These are phyloP conservation scores for Mactromeris polynyma DNA, from an alignment of 2,888 invertebrate species.

Conservation along the genomic window DNA sequence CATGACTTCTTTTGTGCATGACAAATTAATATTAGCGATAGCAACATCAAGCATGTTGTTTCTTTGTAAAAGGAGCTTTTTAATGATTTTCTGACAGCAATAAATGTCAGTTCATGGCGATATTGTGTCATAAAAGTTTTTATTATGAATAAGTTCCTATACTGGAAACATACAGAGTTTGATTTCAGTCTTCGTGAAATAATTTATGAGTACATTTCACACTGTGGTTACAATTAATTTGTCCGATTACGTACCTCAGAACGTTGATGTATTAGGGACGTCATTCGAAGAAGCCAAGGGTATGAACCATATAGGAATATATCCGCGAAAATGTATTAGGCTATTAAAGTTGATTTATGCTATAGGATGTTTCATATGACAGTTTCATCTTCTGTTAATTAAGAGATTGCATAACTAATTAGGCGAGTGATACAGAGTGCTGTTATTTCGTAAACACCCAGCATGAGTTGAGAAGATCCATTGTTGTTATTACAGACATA, in stretches of 20 bases:
- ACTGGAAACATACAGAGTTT: not conserved
- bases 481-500: no score
- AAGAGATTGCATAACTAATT: not conserved
- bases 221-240: not conserved
- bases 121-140: not conserved
- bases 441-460: not conserved
- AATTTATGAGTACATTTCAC: not conserved
- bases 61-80: no score
- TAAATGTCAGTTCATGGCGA: not conserved
- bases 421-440: not conserved
- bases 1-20: no score
- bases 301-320: not conserved
- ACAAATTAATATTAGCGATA: no score
- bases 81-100: not conserved
- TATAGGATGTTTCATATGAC: not conserved
- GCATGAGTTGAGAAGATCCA: not conserved
- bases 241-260: not conserved
- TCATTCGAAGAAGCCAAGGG: not conserved
- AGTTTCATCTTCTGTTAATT: not conserved
- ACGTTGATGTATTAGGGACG: not conserved
- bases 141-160: not conserved
- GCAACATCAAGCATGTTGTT: no score
- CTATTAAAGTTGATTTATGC: constrained; percentile 1
- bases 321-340: not conserved
- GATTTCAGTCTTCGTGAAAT: not conserved